A percentile compares a stretch with the other conserved stretches of the same genome.
phyloP scores from a whole-genome alignment of 2,113 vertebrate species.

The Rostratula benghalensis region DNA sequence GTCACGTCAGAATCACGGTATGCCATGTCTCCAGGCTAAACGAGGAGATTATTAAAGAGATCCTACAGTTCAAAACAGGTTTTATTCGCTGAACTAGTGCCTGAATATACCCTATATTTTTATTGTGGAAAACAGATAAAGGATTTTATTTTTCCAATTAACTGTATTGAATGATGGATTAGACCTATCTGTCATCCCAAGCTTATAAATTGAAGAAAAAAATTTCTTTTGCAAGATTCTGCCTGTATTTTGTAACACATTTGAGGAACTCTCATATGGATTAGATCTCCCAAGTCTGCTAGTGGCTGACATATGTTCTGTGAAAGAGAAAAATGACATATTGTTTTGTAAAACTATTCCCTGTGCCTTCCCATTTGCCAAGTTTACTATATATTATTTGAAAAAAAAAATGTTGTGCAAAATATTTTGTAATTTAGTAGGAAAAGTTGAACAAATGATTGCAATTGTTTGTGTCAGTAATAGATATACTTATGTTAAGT shows the following conservation, averaged over 20 bases:
- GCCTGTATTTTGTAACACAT: background rate
- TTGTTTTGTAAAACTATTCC: slow-evolving; percentile 38
- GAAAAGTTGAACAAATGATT: background rate
- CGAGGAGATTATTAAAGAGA: background rate
- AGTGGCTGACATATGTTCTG: slow-evolving; percentile 31
- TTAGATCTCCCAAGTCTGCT: slow-evolving; percentile 22
- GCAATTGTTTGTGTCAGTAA: background rate
- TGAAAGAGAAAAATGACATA: slow-evolving; percentile 21
- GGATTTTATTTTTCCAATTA: background rate
- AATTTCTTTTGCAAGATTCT: background rate
- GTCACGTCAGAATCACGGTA: background rate
- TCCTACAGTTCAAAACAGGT: background rate
- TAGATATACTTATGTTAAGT: background rate
- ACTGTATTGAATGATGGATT: background rate
- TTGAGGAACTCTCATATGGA: slow-evolving; percentile 36
- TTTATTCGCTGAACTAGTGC: background rate
- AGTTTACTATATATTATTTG: background rate
- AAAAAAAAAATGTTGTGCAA: background rate
- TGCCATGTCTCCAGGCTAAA: background rate
- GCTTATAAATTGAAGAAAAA: background rate
- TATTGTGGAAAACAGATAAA: background rate
- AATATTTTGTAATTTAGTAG: background rate
- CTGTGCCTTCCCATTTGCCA: slow-evolving; percentile 12
- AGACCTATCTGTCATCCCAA: background rate
- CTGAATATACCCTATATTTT: background rate